Conservation (phyloP, 1,140 invertebrate genomes). For the Chironomus tepperi region DNA sequence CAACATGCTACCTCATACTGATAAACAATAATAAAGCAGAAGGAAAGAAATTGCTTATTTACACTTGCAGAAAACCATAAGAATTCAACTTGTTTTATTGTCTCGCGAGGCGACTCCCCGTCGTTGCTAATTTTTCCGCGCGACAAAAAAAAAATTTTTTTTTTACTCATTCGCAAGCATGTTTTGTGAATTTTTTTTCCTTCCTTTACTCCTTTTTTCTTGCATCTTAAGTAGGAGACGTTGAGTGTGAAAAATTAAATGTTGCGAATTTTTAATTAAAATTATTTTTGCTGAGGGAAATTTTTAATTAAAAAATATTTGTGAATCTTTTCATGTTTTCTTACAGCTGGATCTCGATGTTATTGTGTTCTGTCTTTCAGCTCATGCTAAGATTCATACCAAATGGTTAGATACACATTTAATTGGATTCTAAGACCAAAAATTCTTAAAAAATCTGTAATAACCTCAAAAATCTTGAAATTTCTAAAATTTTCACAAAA, state of each 20-base stretch:
- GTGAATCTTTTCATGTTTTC: not conserved
- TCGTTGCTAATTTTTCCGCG: not conserved
- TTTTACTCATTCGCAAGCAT: not conserved
- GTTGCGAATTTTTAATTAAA: not conserved
- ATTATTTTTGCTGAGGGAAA: too few species aligned
- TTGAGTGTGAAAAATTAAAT: conserved; percentile 2
- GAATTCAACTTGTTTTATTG: conserved; percentile 18
- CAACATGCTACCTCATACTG: not conserved
- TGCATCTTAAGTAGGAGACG: not conserved
- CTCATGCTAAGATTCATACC: too few species aligned
- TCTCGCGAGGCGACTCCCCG: not conserved
- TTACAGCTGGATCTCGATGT: too few species aligned
- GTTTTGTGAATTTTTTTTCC: not conserved
- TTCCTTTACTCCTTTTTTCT: not conserved
- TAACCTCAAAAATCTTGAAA: too few species aligned
- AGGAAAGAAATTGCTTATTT: conserved; percentile 14
- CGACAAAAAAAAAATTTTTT: conserved; percentile 12
- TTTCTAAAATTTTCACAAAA: too few species aligned
- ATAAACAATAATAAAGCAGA: not conserved
- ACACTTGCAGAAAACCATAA: not conserved
- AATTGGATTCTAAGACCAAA: too few species aligned
- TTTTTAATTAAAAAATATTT: not conserved
- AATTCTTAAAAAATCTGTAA: too few species aligned
- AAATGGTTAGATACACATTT: too few species aligned
- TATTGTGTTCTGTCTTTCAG: too few species aligned